Base-by-base conservation (phyloP, 2,888 invertebrate species). In the Stenoptilia bipunctidactyla region DNA sequence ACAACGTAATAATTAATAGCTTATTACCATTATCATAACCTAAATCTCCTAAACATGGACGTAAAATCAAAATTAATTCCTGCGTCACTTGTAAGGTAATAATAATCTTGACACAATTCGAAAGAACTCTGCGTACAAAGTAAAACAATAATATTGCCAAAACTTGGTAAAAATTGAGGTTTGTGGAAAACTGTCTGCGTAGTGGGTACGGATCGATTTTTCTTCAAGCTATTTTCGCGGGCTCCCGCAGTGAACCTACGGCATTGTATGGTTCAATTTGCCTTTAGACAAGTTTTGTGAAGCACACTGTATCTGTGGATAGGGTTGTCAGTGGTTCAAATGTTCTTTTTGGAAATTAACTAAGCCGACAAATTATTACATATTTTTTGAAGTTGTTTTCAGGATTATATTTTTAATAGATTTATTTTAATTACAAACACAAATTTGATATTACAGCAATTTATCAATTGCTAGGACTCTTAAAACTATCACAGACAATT, bases 101-200 rank as follows among this genome's bases (percentile, higher is more conserved):
- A 63, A 63, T 61, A 63, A 65, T 61, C 61, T 71, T 66, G 67
- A 66, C 63, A 72, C 67, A 62, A 61, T 66, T 72, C 72, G 61
- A 59, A 70, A 66, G 63, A 59, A 40, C 48, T 50, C 49, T 45
- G 51, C 34, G 35, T 15, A 25, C 34, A 13, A 13, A 15, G 33
- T 15, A 27, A 15, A 30, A 34, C 33, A 15, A 34, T 15, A 8
- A 13, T 5, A 9, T 25, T 25, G 9, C 25, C 5, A n/a, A n/a
- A n/a, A n/a, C n/a, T n/a, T n/a, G n/a, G 25, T 25, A 25, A 6
- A 5, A 5, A 9, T 25, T 25, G 25, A 9, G 9, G 25, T 25
- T 25, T 6, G 25, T 5, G 9, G 25, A 6, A 25, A 54, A 56
- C 55, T 15, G 27, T 9, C 34, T 12, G 13, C 5, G 20, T 20